Conservation (phyloP, 2,888 invertebrate species). For the Amblyteles armatorius region DNA sequence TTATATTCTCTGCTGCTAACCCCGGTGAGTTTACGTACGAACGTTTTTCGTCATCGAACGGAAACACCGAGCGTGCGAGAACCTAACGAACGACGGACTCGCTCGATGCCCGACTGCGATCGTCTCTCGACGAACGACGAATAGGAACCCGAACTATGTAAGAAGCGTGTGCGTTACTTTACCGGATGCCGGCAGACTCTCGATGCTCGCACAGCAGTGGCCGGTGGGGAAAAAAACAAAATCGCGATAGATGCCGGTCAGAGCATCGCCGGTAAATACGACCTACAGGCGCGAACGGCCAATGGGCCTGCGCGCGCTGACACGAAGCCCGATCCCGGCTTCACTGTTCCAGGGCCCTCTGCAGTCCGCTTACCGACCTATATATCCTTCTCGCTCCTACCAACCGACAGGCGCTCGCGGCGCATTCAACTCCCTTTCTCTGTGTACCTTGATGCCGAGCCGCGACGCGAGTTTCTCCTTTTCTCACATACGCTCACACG, state of each 20-base stretch:
- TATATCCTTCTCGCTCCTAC: slow-evolving; percentile 42
- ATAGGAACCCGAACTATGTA: not conserved
- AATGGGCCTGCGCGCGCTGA: slow-evolving; percentile 61
- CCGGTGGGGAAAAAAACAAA: not conserved
- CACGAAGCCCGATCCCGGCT: slow-evolving; percentile 72
- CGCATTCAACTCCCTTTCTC: slow-evolving; percentile 33
- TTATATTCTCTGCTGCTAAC: not conserved
- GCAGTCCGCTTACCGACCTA: slow-evolving; percentile 63
- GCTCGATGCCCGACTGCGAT: too few species aligned
- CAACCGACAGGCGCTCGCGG: slow-evolving; percentile 24
- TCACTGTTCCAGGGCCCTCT: slow-evolving; percentile 71
- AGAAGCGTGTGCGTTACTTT: not conserved
- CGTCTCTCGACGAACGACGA: too few species aligned
- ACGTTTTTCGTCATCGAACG: not conserved
- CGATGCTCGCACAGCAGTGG: not conserved
- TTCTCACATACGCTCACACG: slow-evolving; percentile 49
- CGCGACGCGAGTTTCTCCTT: slow-evolving; percentile 55
- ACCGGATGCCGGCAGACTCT: not conserved
- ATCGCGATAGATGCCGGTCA: slow-evolving; percentile 20
- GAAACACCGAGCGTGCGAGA: not conserved
- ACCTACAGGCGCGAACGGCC: slow-evolving; percentile 15
- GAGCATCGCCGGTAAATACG: not conserved
- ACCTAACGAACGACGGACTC: too few species aligned
- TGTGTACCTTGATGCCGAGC: slow-evolving; percentile 27
- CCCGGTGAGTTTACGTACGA: not conserved